Base-by-base conservation (phyloP, 64 coral and sea anemone genomes). In the Dendronephthya gigantea region DNA sequence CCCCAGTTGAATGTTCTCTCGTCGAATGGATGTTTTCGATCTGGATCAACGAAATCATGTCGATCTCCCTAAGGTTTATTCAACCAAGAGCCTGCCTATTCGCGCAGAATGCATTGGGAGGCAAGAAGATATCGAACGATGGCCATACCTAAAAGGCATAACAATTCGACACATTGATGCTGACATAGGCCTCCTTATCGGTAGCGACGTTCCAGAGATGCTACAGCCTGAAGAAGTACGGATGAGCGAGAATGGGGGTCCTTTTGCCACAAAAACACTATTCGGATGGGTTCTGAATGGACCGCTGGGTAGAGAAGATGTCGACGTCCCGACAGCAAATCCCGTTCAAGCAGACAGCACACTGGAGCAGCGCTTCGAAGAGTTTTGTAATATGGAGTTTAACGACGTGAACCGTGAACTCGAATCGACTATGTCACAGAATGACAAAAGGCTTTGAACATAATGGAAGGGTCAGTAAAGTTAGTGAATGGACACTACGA, bases 311-410 rank as follows among this genome's bases (percentile, higher is more conserved):
- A 84, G 87, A 87, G 51, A 49, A 39, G 74, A 48, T 2, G 29
- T 49, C 15, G n/a, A 40, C 22, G 8, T 33, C 30, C 52, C 14
- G 35, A 84, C 56, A 10, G 50, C 85, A 35, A 93, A 90, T 41
- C 34, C 49, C 32, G 74, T 81, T 33, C 56, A 90, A 47, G 49
- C 84, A 11, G 81, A 90, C 33, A 39, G 15, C 83, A 11, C 29
- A 9, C 56, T 93, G 7, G 87, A 90, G 27, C 29, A 85, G 86
- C 88, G 86, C 47, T 90, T 90, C 45, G 84, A 93, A 48, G 40
- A 65, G 27, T 85, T 56, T 37, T 92, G 90, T 19, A 85, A 91
- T 40, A 87, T 84, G 85, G 90, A 87, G 75, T 92, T 92, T 19
- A 86, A 89, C 25, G 91, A 92, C 50, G 52, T 41, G 47, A 48